These are phyloP conservation scores for Pogona vitticeps DNA, from an alignment of 2,113 vertebrate species.

Conservation along the genomic window DNA sequence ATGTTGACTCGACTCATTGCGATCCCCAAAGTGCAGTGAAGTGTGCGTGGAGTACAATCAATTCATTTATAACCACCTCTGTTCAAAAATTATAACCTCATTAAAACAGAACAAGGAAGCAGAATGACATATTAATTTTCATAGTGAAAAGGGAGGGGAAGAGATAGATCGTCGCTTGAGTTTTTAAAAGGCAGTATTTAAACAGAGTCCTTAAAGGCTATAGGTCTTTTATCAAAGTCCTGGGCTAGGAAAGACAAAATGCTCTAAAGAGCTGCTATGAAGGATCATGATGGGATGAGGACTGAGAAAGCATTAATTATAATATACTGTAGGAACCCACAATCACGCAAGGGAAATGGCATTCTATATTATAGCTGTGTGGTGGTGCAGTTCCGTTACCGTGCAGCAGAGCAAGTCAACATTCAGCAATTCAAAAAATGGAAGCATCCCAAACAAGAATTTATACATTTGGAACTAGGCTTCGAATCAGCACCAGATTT, in stretches of 20 bases:
- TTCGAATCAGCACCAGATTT: too few species aligned
- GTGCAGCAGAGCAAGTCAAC: too few species aligned
- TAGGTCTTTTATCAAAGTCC: background rate
- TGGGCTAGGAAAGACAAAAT: background rate
- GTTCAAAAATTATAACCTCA: slow-evolving; percentile 44
- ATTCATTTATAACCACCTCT: slow-evolving; percentile 42
- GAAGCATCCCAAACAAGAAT: too few species aligned
- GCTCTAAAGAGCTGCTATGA: slow-evolving; percentile 21
- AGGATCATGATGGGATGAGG: background rate
- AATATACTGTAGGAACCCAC: slow-evolving; percentile 4
- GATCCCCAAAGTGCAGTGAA: slow-evolving; percentile 47
- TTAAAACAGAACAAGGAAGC: slow-evolving; percentile 22
- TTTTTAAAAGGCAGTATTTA: background rate
- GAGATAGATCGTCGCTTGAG: slow-evolving; percentile 12
- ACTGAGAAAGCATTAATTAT: background rate
- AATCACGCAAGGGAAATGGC: background rate
- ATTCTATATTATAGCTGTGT: too few species aligned
- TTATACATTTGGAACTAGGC: too few species aligned
- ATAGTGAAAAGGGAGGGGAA: slow-evolving; percentile 9
- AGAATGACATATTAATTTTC: slow-evolving; percentile 29
- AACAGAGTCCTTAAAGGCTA: background rate
- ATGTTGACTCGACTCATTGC: slow-evolving; percentile 41
- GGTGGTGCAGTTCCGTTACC: too few species aligned
- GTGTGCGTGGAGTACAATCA: slow-evolving; percentile 25
- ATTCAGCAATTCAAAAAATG: too few species aligned